Conservation (phyloP, 2,113 vertebrate species). For the Isurus oxyrinchus region DNA sequence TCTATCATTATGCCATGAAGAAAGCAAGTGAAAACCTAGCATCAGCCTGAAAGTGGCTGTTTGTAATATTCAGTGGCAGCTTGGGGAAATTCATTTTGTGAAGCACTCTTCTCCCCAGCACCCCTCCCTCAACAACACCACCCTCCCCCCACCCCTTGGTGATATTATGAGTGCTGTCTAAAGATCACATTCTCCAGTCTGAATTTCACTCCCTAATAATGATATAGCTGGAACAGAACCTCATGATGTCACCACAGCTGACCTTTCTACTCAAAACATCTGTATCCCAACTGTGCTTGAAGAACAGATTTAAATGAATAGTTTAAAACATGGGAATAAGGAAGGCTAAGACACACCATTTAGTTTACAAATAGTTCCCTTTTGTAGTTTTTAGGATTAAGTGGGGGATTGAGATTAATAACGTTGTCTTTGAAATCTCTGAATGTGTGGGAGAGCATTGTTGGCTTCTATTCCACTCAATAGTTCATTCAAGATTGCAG, state of each 20-base stretch:
- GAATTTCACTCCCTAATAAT: conserved; percentile 13
- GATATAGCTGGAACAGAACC: neutral
- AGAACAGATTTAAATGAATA: neutral
- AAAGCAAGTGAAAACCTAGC: neutral
- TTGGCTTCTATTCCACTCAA: neutral
- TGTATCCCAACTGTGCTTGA: neutral
- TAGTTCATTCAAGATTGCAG: neutral
- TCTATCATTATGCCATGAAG: neutral
- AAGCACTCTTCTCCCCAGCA: neutral
- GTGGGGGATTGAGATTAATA: neutral
- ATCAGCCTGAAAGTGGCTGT: neutral
- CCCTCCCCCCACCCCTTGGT: neutral
- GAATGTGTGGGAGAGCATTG: neutral
- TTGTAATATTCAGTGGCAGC: neutral
- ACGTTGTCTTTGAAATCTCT: neutral
- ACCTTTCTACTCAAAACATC: conserved; percentile 24
- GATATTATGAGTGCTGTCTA: neutral
- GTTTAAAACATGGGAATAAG: neutral
- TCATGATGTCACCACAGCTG: conserved; percentile 24
- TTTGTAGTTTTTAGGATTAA: neutral
- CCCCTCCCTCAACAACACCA: neutral
- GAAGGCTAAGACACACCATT: too few relatives aligned
- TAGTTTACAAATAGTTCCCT: neutral
- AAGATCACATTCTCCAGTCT: neutral
- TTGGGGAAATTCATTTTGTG: neutral